Evolutionary conservation across 2,113 vertebrate species (phyloP), one percentile per base, ranked within the genome.

Genomic region (Petrocephalus microphthalmus): DNA sequence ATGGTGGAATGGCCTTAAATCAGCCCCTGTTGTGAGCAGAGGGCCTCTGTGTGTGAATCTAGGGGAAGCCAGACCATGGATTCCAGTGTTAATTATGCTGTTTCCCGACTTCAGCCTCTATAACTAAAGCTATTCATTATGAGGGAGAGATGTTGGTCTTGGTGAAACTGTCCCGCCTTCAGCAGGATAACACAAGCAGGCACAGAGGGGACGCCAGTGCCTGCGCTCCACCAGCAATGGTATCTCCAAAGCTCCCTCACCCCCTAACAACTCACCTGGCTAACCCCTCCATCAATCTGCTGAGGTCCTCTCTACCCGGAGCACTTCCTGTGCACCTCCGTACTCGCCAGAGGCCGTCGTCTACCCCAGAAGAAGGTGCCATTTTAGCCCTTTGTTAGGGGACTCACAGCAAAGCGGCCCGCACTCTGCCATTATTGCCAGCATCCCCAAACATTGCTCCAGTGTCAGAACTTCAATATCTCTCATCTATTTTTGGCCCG

Each of bases 351-450:
- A 67, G 92, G 87, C 90, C 90, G 90, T 92, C 92, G 90, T 92
- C 90, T 89, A 87, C 57, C 84, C 78, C 88, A 29, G 83, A 88
- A 89, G 85, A 85, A 90, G 89, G 91, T 90, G 90, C 90, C 87
- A 90, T 84, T 87, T 83, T 42, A 15, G 87, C 84, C 89, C 89
- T 86, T 92, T 92, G 90, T 92, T 88, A 88, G 78, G 85, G 89
- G 88, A 91, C 90, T 92, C 92, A 91, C 88, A 89, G 91, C 92
- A 90, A 91, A 92, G 91, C 90, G 90, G 91, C 89, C 91, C 86
- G 86, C 85, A 64, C 81, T 89, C 88, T 87, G 87, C 49, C 42
- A 89, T 91, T 92, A 92, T 90, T 91, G 91, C 88, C 89, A 89
- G 88, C 90, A 89, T 89, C 91, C 90, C 89, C 86, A 88, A 87